Conservation (phyloP, 2,888 invertebrate genomes). For the Teleogryllus oceanicus region DNA sequence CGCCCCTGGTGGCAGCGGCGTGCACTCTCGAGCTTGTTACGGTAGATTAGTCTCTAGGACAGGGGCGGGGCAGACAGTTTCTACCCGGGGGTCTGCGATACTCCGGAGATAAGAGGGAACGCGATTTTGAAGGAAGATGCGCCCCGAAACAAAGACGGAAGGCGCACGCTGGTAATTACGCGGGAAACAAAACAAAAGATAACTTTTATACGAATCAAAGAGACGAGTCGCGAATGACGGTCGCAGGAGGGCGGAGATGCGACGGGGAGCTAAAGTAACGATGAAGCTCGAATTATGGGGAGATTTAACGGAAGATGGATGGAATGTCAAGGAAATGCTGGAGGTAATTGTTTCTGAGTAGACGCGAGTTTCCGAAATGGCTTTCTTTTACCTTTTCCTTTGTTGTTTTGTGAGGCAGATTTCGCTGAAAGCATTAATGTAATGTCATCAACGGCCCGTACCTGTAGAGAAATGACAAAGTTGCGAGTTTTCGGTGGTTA, state of each 20-base stretch:
- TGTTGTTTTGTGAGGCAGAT: too few relatives aligned
- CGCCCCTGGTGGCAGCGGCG: neutral
- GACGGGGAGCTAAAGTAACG: too few relatives aligned
- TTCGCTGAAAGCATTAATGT: too few relatives aligned
- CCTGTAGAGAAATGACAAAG: too few relatives aligned
- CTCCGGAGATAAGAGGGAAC: too few relatives aligned
- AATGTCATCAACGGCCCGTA: too few relatives aligned
- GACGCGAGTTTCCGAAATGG: neutral
- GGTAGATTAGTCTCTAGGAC: too few relatives aligned
- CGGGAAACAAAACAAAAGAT: neutral
- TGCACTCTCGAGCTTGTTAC: too few relatives aligned
- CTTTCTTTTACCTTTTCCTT: too few relatives aligned
- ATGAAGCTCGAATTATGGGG: neutral
- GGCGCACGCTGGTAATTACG: neutral
- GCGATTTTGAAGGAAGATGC: too few relatives aligned
- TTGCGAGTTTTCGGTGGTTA: too few relatives aligned
- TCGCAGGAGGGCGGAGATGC: neutral
- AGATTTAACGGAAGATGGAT: neutral
- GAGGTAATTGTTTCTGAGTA: slow-evolving; percentile 2
- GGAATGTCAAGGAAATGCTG: slow-evolving; percentile 11
- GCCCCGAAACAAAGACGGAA: neutral
- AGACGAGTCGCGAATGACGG: slow-evolving; percentile 20
- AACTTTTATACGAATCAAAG: neutral
- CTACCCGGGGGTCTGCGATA: too few relatives aligned
- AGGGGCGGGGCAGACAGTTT: neutral